Base-by-base conservation (phyloP, 2,888 invertebrate genomes). In the Punctoribates punctum region DNA sequence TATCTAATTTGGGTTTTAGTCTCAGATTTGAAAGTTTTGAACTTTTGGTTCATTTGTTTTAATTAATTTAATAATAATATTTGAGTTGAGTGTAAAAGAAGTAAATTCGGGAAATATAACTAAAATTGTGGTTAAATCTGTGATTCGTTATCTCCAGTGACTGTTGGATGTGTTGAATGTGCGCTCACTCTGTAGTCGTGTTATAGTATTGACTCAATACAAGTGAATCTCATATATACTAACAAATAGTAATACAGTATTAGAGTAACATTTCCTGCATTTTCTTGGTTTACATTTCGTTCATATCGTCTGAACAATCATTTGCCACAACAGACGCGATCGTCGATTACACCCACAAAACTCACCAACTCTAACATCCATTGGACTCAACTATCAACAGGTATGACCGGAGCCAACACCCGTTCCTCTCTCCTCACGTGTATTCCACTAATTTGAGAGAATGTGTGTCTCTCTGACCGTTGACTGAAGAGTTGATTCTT, bases 321-420 rank as follows among this genome's bases (percentile, higher is more conserved):
- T 48, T 60, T 4, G 60, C 60, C 60, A 60, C 60, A 60, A 60
- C 23, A 60, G 60, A 60, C 60, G n/a, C n/a, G n/a, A n/a, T n/a
- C n/a, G n/a, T n/a, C n/a, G n/a, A n/a, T n/a, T n/a, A 60, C 60
- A 60, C 23, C 60, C 5, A 23, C 23, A 25, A 9, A 20, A 60
- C 23, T 15, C 23, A 60, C 23, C 60, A 60, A 23, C 5, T 15
- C 25, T 17, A 13, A 11, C 17, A 48, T 17, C 48, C 48, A 15
- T 23, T 9, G 60, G 60, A 4, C 23, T 17, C 11, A 48, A 15
- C 60, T 25, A 60, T 60, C 60, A 60, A 60, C 60, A 60, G 60
- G 60, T 60, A 60, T 48, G 48, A 6, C 48, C 48, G 48, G 17
- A 42, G 17, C 48, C 48, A 15, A 48, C 48, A 3, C 13, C n/a